Evolutionary conservation across 64 coral and sea anemone species (phyloP), one percentile per base, ranked within the genome.

Genomic region (Catalaphyllia jardinei): DNA sequence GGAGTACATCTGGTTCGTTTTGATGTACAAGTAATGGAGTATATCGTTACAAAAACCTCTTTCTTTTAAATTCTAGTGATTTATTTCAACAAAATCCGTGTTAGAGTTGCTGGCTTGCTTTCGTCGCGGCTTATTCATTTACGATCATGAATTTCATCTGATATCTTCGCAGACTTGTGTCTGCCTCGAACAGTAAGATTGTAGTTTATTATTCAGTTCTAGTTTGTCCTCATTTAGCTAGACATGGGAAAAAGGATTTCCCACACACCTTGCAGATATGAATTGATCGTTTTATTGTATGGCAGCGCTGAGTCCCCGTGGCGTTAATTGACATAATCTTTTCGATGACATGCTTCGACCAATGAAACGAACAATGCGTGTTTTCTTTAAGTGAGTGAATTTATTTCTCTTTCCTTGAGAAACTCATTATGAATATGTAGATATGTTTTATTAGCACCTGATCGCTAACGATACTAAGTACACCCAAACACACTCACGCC

Each of bases 391-490:
- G 63, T 85, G 60, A 85, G 42, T 65, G 38, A 85, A 85, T 46
- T 85, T 85, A 51, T 85, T 50, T 79, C 52, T 22, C 61, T 71
- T 67, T 85, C 42, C 6, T 15, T 29, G 33, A 42, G 69, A 52
- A 85, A 35, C 39, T 71, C 81, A 85, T 85, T 85, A 85, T 71
- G 63, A 71, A 85, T 85, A 85, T 85, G 81, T 71, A 85, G 62
- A 85, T 85, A 51, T 50, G 81, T 28, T 69, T 85, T 85, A 85
- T 85, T 85, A 85, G 38, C 81, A 85, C 62, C 81, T 85, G 81
- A 42, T 35, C 8, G 81, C 20, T 19, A 69, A 20, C 63, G 35
- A 28, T 85, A 35, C 33, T 52, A 71, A 85, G 67, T 71, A 51
- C 39, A 85, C 81, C 35, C 65, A 85, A 71, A 71, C 63, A 50